These are phyloP conservation scores for Diplolepis rosae DNA, from an alignment of 2,888 invertebrate genomes.

Conservation along the genomic window DNA sequence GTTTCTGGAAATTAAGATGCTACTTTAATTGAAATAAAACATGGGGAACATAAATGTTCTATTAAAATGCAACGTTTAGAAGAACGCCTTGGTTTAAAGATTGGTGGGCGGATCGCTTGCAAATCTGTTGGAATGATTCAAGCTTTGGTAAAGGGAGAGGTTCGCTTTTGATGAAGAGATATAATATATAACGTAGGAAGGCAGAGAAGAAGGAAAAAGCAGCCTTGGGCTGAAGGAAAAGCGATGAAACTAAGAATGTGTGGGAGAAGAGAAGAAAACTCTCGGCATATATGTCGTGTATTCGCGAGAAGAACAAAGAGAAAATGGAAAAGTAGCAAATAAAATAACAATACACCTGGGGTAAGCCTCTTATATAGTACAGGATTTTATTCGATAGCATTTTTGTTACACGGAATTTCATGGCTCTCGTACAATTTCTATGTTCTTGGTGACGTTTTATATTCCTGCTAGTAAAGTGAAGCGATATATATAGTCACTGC, in stretches of 20 bases:
- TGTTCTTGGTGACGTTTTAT: slow-evolving; percentile 31
- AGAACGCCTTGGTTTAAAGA: not conserved
- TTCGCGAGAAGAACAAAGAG: slow-evolving; percentile 22
- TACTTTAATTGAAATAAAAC: not conserved
- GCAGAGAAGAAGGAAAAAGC: not conserved
- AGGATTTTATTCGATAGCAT: slow-evolving; percentile 23
- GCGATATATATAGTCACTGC: slow-evolving; percentile 1
- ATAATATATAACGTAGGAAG: slow-evolving; percentile 9
- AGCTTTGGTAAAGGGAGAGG: not conserved
- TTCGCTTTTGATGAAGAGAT: slow-evolving; percentile 5
- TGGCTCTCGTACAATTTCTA: slow-evolving; percentile 21
- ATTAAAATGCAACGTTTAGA: slow-evolving; percentile 10
- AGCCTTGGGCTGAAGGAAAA: slow-evolving; percentile 5
- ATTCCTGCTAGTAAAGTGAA: slow-evolving; percentile 25
- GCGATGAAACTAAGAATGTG: slow-evolving; percentile 17
- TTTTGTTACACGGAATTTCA: slow-evolving; percentile 24
- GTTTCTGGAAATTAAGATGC: too few relatives aligned
- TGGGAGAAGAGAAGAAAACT: not conserved
- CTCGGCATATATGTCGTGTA: not conserved
- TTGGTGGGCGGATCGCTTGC: slow-evolving; percentile 1
- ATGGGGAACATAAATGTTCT: not conserved
- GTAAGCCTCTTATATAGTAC: slow-evolving; percentile 23
- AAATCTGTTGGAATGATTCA: not conserved
- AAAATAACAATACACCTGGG: slow-evolving; percentile 25
- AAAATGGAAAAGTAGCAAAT: slow-evolving; percentile 21